phyloP scores from a whole-genome alignment of 2,888 invertebrate species.

The Bedellia somnulentella region DNA sequence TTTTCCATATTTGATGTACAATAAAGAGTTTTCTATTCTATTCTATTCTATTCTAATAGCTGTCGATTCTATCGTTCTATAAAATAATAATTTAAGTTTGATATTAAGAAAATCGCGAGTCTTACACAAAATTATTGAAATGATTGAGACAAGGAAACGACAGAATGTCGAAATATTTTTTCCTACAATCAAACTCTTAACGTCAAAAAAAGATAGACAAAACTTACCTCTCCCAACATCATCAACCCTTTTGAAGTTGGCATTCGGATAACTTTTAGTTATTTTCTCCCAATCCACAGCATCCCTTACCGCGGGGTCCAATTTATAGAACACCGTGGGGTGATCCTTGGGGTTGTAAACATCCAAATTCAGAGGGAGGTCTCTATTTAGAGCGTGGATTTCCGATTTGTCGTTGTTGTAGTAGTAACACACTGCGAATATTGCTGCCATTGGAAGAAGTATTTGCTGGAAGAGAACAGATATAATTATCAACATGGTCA shows the following conservation, averaged over 20 bases:
- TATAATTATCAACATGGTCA: too few relatives aligned
- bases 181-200: too few relatives aligned
- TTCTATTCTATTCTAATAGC: too few relatives aligned
- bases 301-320: constrained; percentile 6
- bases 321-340: constrained; percentile 15
- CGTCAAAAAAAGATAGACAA: not conserved
- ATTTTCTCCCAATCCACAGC: constrained; percentile 7
- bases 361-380: constrained; percentile 15
- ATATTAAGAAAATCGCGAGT: too few relatives aligned
- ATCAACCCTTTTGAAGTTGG: constrained; percentile 12
- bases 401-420: constrained; percentile 11
- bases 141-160: too few relatives aligned
- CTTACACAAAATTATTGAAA: too few relatives aligned
- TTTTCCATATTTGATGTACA: too few relatives aligned
- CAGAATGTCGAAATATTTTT: too few relatives aligned
- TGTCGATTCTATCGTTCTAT: too few relatives aligned
- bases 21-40: too few relatives aligned
- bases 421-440: constrained; percentile 14
- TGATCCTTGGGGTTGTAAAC: constrained; percentile 17
- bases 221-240: constrained; percentile 18
- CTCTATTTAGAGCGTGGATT: not conserved
- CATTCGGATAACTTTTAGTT: constrained; percentile 11
- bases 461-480: constrained; percentile 24
- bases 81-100: too few relatives aligned
- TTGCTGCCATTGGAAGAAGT: constrained; percentile 19